Conservation (phyloP, 2,888 invertebrate genomes). For the Dasypogon diadema region DNA sequence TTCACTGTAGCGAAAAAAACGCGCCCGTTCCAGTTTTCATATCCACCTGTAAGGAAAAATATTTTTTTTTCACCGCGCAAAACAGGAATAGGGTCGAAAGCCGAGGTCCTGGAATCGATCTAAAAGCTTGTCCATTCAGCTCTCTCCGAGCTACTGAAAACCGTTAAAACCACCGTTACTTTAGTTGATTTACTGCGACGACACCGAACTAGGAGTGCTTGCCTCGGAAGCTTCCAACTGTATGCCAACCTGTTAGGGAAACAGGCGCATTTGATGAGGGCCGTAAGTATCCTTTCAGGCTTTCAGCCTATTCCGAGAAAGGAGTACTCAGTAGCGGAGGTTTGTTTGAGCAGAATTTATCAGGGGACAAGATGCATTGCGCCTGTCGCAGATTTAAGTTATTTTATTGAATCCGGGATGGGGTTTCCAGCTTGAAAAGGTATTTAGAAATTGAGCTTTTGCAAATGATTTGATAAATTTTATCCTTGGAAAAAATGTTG, state of each 20-base stretch:
- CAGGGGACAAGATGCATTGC: not conserved
- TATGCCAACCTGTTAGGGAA: conserved; percentile 46
- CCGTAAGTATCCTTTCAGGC: conserved; percentile 15
- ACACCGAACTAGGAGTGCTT: conserved; percentile 14
- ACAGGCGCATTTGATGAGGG: conserved; percentile 32
- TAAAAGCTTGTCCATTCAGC: not conserved
- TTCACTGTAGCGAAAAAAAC: conserved; percentile 1
- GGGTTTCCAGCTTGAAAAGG: conserved; percentile 22
- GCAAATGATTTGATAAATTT: not conserved
- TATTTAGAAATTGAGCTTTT: not conserved
- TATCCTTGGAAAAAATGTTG: not conserved
- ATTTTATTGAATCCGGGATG: conserved; percentile 29
- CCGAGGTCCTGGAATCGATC: conserved; percentile 22
- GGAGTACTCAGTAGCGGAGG: conserved; percentile 35
- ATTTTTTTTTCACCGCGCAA: not conserved
- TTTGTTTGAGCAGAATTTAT: not conserved
- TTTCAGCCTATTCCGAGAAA: conserved; percentile 2
- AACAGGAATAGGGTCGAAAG: not conserved
- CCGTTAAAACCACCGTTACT: not conserved
- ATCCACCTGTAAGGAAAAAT: not conserved
- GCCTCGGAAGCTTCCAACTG: conserved; percentile 35
- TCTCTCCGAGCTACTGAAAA: not conserved
- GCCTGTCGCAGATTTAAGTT: conserved; percentile 11
- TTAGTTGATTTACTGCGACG: not conserved
- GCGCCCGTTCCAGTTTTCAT: conserved; percentile 12